Evolutionary conservation across 2,113 vertebrate genomes (phyloP).

Genomic region (Cephalophus harveyi): DNA sequence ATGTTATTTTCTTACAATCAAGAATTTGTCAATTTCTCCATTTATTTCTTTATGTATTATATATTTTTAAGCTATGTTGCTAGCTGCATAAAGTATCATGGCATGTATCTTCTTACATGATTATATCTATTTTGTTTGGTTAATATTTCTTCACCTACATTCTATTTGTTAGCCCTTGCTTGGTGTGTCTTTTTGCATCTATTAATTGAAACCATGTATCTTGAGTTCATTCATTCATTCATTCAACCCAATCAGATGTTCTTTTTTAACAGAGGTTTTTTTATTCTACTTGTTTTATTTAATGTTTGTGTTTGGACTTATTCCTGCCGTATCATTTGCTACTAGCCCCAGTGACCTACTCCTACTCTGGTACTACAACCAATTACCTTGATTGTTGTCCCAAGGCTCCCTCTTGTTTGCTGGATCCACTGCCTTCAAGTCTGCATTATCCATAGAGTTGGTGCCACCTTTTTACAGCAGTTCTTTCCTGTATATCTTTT

Average conservation of each 20-base stretch:
- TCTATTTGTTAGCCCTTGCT: neutral
- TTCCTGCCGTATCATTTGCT: neutral
- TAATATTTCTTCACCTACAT: neutral
- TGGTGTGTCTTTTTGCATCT: neutral
- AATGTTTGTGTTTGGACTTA: neutral
- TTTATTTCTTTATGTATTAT: neutral
- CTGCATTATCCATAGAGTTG: neutral
- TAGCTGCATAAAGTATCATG: neutral
- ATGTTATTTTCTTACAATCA: neutral
- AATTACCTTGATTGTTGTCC: neutral
- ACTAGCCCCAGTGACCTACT: neutral
- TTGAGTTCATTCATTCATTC: neutral
- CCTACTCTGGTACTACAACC: neutral
- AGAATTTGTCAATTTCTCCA: neutral
- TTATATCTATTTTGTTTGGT: neutral
- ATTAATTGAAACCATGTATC: neutral
- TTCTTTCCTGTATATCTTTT: neutral
- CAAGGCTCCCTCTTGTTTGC: neutral
- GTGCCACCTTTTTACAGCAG: neutral
- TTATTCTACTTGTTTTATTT: neutral
- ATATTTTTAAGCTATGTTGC: neutral
- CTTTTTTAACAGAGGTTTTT: slow-evolving; percentile 4
- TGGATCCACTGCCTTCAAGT: neutral
- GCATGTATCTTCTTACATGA: neutral
- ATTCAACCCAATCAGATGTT: neutral